A percentile compares a stretch with the other conserved stretches of the same genome.
These are phyloP conservation scores for Agrochola macilenta DNA, from an alignment of 2,888 invertebrate genomes.

Conservation along the genomic window DNA sequence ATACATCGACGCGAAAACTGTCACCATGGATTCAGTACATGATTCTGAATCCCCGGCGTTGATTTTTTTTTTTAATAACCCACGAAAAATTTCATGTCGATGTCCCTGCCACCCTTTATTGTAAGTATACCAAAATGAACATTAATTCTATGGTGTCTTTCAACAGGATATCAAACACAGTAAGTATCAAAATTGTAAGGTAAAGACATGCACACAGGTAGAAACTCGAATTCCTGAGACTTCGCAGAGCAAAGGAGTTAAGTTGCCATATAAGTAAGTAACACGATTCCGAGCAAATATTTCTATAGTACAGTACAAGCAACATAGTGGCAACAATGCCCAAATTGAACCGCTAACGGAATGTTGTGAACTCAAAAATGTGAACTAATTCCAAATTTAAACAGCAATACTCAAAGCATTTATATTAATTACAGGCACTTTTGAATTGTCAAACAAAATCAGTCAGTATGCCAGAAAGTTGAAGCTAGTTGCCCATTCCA, in stretches of 20 bases:
- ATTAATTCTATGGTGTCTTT: neutral
- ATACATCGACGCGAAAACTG: no score
- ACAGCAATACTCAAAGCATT: no score
- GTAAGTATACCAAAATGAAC: no score
- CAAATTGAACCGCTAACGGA: slow-evolving; percentile 2
- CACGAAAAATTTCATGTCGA: no score
- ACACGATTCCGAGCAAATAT: slow-evolving; percentile 6
- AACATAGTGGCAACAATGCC: neutral
- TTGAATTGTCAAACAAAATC: no score
- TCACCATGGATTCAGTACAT: no score
- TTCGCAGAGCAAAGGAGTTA: neutral
- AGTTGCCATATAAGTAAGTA: slow-evolving; percentile 3
- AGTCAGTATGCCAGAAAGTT: no score
- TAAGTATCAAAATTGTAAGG: neutral
- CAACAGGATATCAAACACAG: neutral
- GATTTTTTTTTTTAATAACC: no score
- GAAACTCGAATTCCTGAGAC: slow-evolving; percentile 12
- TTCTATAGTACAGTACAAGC: neutral
- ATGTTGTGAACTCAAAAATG: slow-evolving; percentile 13
- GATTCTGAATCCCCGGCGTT: no score
- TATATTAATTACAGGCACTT: no score
- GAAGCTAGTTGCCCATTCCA: no score
- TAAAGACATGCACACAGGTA: neutral
- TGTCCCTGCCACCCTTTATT: neutral
- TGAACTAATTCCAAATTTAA: neutral